phyloP scores from a whole-genome alignment of 2,797 vertebrate genomes.

The Vultur gryphus region DNA sequence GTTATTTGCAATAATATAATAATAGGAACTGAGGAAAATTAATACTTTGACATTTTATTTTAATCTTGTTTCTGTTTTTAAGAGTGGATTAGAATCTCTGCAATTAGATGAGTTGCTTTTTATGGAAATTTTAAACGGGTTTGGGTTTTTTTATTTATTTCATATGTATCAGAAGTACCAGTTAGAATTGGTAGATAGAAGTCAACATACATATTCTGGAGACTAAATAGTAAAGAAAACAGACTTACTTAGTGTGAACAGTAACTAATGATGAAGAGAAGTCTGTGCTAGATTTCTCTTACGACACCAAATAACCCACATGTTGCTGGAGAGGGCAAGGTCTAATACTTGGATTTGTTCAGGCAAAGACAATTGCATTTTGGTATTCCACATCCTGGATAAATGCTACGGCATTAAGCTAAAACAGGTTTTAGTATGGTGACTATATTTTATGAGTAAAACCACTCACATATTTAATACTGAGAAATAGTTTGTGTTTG shows the following conservation, averaged over 20 bases:
- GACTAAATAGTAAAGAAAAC: background rate
- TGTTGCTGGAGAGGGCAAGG: background rate
- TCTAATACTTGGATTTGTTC: background rate
- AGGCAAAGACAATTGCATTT: background rate
- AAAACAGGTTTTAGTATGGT: background rate
- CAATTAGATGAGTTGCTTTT: background rate
- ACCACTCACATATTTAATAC: background rate
- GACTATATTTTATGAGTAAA: background rate
- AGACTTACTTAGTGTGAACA: background rate
- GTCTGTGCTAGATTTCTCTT: background rate
- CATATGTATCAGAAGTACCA: background rate
- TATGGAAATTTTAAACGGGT: background rate
- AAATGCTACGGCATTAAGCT: background rate
- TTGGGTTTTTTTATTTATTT: background rate
- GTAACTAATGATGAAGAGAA: background rate
- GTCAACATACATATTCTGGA: background rate
- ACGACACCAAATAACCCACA: background rate
- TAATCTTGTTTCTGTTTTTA: background rate
- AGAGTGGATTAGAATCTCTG: background rate
- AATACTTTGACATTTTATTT: background rate
- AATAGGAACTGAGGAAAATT: background rate
- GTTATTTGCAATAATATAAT: background rate
- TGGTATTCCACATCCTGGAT: background rate
- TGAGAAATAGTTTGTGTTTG: background rate
- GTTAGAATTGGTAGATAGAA: background rate